These are phyloP conservation scores for Venustaconcha ellipsiformis DNA, from an alignment of 1,140 invertebrate genomes.

Conservation along the genomic window DNA sequence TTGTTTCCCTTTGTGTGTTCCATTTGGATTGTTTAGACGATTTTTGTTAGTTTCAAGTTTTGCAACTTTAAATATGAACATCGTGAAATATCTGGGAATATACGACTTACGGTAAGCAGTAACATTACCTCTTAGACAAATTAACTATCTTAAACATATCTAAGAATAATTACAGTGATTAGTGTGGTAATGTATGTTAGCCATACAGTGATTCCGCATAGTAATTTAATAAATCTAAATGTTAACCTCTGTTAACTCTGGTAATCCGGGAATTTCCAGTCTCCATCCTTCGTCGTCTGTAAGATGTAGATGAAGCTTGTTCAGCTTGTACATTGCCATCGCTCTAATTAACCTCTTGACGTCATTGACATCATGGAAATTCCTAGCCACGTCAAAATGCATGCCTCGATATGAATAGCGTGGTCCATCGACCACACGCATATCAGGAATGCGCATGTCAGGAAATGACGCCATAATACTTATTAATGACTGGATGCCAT, in stretches of 20 bases:
- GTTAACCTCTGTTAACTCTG: conserved; percentile 48
- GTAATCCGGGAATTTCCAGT: conserved; percentile 44
- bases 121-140: too few species aligned
- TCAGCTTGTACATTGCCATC: conserved; percentile 55
- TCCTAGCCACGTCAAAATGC: conserved; percentile 50
- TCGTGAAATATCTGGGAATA: too few species aligned
- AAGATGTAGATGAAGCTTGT: conserved; percentile 55
- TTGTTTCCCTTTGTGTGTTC: too few species aligned
- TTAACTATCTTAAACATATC: too few species aligned
- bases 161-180: too few species aligned
- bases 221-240: not conserved
- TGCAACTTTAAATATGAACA: too few species aligned
- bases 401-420: conserved; percentile 62
- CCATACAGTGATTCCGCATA: too few species aligned
- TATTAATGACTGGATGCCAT: conserved; percentile 47
- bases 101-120: too few species aligned
- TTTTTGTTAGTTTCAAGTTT: too few species aligned
- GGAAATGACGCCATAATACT: conserved; percentile 34
- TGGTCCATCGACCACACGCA: conserved; percentile 49
- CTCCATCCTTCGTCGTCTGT: conserved; percentile 57
- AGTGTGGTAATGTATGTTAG: too few species aligned
- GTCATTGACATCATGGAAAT: conserved; percentile 40
- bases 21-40: too few species aligned
- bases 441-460: conserved; percentile 28
- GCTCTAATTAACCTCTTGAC: conserved; percentile 38